Percentiles rank a stretch among this genome's conserved stretches.
phyloP scores from a whole-genome alignment of 2,797 vertebrate genomes.

The Pangasius krempfi region DNA sequence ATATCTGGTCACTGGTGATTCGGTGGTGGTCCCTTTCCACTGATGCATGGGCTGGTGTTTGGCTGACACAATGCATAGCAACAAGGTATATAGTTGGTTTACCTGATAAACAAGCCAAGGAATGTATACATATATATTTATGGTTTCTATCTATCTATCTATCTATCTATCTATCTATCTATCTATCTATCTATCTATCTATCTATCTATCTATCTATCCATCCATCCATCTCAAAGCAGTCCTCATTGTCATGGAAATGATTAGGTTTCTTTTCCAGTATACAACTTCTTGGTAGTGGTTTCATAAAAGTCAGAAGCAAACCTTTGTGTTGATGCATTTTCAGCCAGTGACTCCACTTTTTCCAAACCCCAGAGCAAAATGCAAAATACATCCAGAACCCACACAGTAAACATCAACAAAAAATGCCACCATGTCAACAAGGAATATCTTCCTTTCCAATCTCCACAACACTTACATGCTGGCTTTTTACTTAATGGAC shows the following conservation, averaged over 20 bases:
- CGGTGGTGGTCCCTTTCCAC: not conserved
- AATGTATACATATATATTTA: not conserved
- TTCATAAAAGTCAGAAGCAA: constrained; percentile 39
- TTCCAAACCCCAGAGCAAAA: constrained; percentile 44
- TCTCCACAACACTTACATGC: constrained; percentile 20
- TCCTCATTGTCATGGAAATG: not conserved
- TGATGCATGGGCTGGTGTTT: not conserved
- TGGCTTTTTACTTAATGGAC: constrained; percentile 27
- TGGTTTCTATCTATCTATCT: not conserved
- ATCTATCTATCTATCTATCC: not conserved
- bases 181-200: not conserved
- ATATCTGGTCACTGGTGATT: not conserved
- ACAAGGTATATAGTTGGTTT: not conserved
- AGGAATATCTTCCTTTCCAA: constrained; percentile 35
- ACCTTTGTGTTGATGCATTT: constrained; percentile 26
- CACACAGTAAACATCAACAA: constrained; percentile 24
- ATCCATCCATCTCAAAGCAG: not conserved
- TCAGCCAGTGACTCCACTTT: constrained; percentile 35
- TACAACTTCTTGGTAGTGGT: constrained; percentile 37
- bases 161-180: not conserved
- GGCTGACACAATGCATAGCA: not conserved
- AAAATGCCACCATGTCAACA: constrained; percentile 45
- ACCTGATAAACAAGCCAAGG: not conserved
- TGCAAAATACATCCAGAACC: constrained; percentile 19
- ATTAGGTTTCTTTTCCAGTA: constrained; percentile 25